These are phyloP conservation scores for Erebia epiphron DNA, from an alignment of 2,888 invertebrate species.

Conservation along the genomic window DNA sequence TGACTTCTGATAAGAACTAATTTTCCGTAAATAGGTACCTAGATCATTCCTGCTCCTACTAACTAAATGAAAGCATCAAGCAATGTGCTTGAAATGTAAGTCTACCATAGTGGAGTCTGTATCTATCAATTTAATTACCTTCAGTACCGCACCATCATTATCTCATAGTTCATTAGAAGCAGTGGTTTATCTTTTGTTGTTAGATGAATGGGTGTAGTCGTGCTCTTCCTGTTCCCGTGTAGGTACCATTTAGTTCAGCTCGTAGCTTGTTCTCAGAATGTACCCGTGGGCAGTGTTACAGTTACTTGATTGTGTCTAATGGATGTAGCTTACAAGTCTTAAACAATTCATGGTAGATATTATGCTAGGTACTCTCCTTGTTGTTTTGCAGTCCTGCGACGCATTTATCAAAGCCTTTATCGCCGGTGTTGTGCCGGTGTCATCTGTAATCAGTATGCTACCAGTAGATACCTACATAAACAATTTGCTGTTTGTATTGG, in stretches of 20 bases:
- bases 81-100: background rate
- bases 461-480: background rate
- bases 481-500: no score
- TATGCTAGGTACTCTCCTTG: no score
- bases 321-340: constrained; percentile 18
- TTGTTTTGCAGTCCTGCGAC: background rate
- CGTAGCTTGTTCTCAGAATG: constrained; percentile 33
- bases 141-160: constrained; percentile 34
- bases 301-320: constrained; percentile 34
- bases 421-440: background rate
- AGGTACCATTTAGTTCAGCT: constrained; percentile 31
- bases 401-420: background rate
- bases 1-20: no score
- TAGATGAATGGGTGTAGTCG: constrained; percentile 36
- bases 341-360: constrained; percentile 15
- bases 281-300: constrained; percentile 37
- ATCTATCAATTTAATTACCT: constrained; percentile 31
- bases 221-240: constrained; percentile 33
- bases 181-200: constrained; percentile 34
- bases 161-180: constrained; percentile 37
- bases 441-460: background rate
- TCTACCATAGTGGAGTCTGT: background rate
- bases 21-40: no score
- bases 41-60: no score
- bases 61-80: background rate